phyloP scores from a whole-genome alignment of 1,140 invertebrate species.

The Cephus cinctus region DNA sequence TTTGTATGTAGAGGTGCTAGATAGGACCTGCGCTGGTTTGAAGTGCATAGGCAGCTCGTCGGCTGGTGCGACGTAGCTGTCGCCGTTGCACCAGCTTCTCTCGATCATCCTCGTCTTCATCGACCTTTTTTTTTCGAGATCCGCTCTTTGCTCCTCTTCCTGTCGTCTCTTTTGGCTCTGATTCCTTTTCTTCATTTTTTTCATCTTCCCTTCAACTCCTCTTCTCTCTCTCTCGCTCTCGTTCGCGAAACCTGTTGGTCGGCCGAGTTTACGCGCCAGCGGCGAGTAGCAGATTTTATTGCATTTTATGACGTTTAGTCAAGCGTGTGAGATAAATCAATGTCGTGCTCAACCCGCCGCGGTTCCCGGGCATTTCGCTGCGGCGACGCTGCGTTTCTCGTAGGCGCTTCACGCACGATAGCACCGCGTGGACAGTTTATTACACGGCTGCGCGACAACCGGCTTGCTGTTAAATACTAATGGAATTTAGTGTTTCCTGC shows the following conservation, averaged over 20 bases:
- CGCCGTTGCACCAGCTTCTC: no score
- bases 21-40: no score
- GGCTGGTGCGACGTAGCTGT: no score
- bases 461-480: no score
- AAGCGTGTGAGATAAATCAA: constrained; percentile 28
- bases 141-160: background rate
- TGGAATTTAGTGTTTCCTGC: no score
- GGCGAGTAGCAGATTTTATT: constrained; percentile 12
- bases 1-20: no score
- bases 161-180: constrained; percentile 3
- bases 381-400: constrained; percentile 5
- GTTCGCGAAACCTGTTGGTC: background rate
- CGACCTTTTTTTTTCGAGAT: background rate
- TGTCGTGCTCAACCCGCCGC: constrained; percentile 4
- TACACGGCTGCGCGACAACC: no score
- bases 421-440: no score
- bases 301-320: constrained; percentile 5
- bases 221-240: background rate
- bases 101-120: background rate
- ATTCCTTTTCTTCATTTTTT: background rate
- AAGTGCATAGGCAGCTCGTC: no score
- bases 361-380: background rate
- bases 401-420: background rate
- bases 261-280: constrained; percentile 11
- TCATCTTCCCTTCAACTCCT: background rate